phyloP scores from a whole-genome alignment of 2,113 vertebrate species.

The Nothocercus julius region DNA sequence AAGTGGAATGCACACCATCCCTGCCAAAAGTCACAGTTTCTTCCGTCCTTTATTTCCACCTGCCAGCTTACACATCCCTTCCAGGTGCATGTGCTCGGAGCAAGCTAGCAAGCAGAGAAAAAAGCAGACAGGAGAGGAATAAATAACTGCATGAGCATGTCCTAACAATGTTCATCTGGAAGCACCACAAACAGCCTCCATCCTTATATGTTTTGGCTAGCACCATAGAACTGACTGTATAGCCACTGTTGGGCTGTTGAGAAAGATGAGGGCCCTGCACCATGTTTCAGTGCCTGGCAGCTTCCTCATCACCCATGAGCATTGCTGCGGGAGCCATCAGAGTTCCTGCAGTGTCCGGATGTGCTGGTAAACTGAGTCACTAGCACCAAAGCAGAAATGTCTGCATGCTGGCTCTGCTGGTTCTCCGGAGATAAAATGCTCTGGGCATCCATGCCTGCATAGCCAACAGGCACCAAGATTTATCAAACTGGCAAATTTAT shows the following conservation, averaged over 20 bases:
- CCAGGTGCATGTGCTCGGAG: too few species aligned
- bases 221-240: rapidly evolving
- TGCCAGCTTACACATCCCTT: too few species aligned
- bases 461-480: neutral
- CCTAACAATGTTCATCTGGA: rapidly evolving
- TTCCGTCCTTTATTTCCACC: too few species aligned
- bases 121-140: neutral
- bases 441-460: neutral
- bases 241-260: neutral
- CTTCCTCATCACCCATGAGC: neutral
- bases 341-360: rapidly evolving
- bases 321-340: neutral
- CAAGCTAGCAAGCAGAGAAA: neutral
- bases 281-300: neutral
- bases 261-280: neutral
- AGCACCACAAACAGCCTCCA: neutral
- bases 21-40: too few species aligned
- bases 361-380: neutral
- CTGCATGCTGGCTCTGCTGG: rapidly evolving
- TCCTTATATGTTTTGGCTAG: rapidly evolving
- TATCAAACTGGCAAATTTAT: neutral
- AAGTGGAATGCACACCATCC: too few species aligned
- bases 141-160: rapidly evolving
- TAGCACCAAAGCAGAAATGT: neutral
- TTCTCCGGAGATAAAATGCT: neutral